Evolutionary conservation across 2,797 vertebrate species (phyloP).

Genomic region (Danio aesculapii): DNA sequence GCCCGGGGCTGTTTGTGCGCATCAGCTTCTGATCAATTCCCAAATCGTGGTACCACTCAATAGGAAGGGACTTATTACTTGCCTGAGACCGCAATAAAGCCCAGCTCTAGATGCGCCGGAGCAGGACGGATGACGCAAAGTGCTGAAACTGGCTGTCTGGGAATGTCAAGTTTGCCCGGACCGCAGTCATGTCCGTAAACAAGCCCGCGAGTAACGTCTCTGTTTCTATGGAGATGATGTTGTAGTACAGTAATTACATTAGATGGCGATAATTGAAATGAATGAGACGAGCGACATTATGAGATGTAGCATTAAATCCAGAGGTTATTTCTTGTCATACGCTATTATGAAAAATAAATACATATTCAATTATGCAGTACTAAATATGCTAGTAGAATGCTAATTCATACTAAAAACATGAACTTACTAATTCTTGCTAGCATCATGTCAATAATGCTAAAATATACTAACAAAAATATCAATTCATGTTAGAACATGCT

Average conservation of each 20-base stretch:
- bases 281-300: conserved; percentile 28
- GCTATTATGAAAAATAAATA: conserved; percentile 36
- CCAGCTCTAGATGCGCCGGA: conserved; percentile 41
- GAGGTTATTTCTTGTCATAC: not conserved
- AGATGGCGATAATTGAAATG: conserved; percentile 26
- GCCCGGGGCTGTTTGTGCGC: conserved; percentile 52
- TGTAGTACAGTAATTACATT: conserved; percentile 38
- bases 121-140: conserved; percentile 56
- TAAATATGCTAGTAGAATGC: no score
- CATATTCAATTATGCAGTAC: conserved; percentile 17
- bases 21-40: conserved; percentile 64
- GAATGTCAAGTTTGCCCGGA: conserved; percentile 40
- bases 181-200: conserved; percentile 46
- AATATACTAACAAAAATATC: no score
- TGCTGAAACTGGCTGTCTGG: conserved; percentile 48
- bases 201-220: conserved; percentile 34
- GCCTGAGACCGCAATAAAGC: conserved; percentile 51
- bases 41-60: conserved; percentile 58
- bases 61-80: conserved; percentile 58
- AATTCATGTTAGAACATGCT: no score
- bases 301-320: conserved; percentile 16
- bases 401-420: no score
- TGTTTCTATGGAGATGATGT: conserved; percentile 39
- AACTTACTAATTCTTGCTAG: no score
- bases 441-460: no score